phyloP scores from a whole-genome alignment of 1,140 invertebrate genomes.

The Zaprionus ghesquierei region DNA sequence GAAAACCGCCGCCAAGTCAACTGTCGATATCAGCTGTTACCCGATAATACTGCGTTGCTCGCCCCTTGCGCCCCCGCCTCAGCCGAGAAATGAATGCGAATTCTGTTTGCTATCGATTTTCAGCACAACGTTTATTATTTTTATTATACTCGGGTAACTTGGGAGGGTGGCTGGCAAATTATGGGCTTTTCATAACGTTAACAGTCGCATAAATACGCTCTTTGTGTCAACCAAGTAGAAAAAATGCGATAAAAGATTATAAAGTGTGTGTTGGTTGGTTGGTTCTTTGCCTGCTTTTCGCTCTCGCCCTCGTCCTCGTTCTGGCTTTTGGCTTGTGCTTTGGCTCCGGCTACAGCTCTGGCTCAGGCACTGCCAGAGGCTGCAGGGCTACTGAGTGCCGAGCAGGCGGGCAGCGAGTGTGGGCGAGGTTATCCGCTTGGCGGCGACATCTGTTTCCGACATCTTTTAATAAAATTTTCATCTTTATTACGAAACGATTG shows the following conservation, averaged over 20 bases:
- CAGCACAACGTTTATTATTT: conserved; percentile 79
- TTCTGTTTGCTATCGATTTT: conserved; percentile 82
- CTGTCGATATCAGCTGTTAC: conserved; percentile 80
- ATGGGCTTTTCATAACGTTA: conserved; percentile 82
- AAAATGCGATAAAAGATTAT: conserved; percentile 83
- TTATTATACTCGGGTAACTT: conserved; percentile 65
- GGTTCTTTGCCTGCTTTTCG: neutral
- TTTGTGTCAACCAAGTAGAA: conserved; percentile 82
- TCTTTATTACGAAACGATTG: conserved; percentile 83
- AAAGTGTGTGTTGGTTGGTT: conserved; percentile 71
- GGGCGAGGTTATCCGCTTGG: conserved; percentile 39
- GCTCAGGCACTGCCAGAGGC: conserved; percentile 7
- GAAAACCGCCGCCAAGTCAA: conserved; percentile 60
- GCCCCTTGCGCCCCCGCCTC: neutral
- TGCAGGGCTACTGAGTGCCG: neutral
- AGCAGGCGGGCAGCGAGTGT: neutral
- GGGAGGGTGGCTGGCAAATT: conserved; percentile 74
- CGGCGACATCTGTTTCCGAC: conserved; percentile 82
- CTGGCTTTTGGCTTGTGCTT: conserved; percentile 18
- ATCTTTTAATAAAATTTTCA: conserved; percentile 83
- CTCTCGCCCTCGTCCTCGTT: neutral
- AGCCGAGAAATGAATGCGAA: conserved; percentile 64
- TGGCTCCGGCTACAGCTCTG: conserved; percentile 6
- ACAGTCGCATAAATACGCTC: conserved; percentile 82
- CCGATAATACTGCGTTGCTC: conserved; percentile 21